Conservation (phyloP, 2,888 invertebrate species). For the Lasioglossum calceatum region DNA sequence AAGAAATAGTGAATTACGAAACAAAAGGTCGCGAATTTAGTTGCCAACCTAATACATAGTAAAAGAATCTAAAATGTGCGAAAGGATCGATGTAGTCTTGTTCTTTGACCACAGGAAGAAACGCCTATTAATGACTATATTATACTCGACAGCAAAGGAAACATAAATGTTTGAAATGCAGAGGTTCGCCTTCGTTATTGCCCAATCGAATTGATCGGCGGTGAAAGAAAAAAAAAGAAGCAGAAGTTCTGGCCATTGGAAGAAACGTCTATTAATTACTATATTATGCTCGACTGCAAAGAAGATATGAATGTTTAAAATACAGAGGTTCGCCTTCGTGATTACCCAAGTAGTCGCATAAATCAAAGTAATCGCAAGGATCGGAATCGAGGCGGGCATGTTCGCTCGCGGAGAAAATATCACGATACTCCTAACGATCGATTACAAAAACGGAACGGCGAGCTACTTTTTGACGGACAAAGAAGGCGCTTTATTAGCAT, state of each 20-base stretch:
- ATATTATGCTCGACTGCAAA: background rate
- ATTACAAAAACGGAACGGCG: conserved; percentile 13
- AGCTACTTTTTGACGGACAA: conserved; percentile 20
- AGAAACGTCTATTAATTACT: background rate
- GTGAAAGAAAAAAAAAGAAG: background rate
- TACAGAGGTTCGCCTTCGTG: background rate
- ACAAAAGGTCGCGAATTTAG: too few relatives aligned
- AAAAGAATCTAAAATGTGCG: background rate
- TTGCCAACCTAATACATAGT: too few relatives aligned
- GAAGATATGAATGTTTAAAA: conserved; percentile 4
- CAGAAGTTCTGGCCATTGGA: background rate
- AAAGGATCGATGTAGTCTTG: background rate
- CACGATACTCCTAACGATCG: conserved; percentile 21
- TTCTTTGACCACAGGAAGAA: background rate
- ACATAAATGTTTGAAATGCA: background rate
- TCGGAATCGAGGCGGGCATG: background rate
- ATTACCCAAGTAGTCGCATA: conserved; percentile 3
- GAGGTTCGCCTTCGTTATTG: background rate
- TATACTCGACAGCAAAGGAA: background rate
- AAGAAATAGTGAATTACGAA: too few relatives aligned
- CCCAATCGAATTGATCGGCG: background rate
- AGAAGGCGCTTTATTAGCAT: conserved; percentile 39
- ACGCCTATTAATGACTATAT: background rate
- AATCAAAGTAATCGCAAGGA: conserved; percentile 16
- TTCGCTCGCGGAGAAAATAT: background rate